phyloP scores from a whole-genome alignment of 2,888 invertebrate genomes.

The Neoaliturus tenellus region DNA sequence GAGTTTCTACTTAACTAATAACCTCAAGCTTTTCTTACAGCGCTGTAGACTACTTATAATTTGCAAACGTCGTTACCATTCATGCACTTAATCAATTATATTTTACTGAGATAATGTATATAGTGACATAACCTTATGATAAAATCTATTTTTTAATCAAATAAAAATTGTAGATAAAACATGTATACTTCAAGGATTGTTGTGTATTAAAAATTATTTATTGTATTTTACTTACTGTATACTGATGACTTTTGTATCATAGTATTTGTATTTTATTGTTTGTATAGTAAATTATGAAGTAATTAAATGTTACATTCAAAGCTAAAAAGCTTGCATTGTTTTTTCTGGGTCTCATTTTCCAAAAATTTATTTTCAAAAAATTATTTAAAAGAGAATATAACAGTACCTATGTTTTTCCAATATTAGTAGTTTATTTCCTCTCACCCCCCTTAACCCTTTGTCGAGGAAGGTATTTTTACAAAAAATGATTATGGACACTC shows the following conservation, averaged over 20 bases:
- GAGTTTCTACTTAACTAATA: not conserved
- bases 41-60: not conserved
- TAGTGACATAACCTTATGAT: not conserved
- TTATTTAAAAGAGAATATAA: constrained; percentile 16
- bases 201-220: constrained; percentile 32
- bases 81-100: constrained; percentile 20
- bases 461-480: too few relatives aligned
- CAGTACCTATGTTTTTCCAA: constrained; percentile 7
- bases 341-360: constrained; percentile 13
- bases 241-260: constrained; percentile 37
- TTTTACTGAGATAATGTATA: constrained; percentile 35
- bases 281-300: not conserved
- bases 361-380: constrained; percentile 27
- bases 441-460: not conserved
- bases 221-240: constrained; percentile 21
- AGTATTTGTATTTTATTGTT: constrained; percentile 36
- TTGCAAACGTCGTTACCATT: constrained; percentile 36
- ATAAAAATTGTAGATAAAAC: constrained; percentile 43
- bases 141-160: constrained; percentile 47
- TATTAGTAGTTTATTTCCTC: not conserved
- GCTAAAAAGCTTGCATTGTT: constrained; percentile 26
- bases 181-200: constrained; percentile 37
- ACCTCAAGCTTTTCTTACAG: not conserved
- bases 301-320: not conserved
- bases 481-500: too few relatives aligned